Percentiles rank a stretch among this genome's conserved stretches.
Evolutionary conservation across 2,113 vertebrate species (phyloP).

Genomic region (Naja naja): DNA sequence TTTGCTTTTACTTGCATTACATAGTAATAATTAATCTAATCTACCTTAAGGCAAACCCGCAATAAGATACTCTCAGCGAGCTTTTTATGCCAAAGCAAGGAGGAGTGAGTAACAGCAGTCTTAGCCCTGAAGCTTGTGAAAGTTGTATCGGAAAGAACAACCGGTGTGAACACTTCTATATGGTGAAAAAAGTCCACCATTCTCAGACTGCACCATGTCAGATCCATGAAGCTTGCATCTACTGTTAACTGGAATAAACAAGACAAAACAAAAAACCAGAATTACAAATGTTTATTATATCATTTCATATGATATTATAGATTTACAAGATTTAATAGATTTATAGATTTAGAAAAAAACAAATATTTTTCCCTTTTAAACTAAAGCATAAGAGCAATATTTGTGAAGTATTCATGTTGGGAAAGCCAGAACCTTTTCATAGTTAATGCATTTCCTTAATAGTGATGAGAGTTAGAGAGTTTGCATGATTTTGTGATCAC

Average conservation of each 20-base stretch:
- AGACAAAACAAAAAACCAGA: conserved; percentile 47
- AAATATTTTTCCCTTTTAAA: not conserved
- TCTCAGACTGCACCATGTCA: conserved; percentile 74
- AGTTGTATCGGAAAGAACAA: conserved; percentile 70
- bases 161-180: conserved; percentile 66
- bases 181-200: conserved; percentile 71
- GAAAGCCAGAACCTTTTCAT: not conserved
- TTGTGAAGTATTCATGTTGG: not conserved
- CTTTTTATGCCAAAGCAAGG: conserved; percentile 79
- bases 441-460: not conserved
- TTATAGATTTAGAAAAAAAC: not conserved
- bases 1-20: conserved; percentile 81
- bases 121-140: conserved; percentile 78
- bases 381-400: not conserved
- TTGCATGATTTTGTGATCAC: not conserved
- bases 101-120: conserved; percentile 75
- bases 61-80: conserved; percentile 73
- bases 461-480: not conserved
- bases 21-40: conserved; percentile 83
- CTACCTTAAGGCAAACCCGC: conserved; percentile 80
- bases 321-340: too few relatives aligned
- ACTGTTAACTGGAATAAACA: conserved; percentile 89
- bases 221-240: conserved; percentile 71
- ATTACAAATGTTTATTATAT: not conserved
- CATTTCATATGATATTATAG: not conserved